Conservation (phyloP, 2,888 invertebrate species). For the Epirrhoe tristata region DNA sequence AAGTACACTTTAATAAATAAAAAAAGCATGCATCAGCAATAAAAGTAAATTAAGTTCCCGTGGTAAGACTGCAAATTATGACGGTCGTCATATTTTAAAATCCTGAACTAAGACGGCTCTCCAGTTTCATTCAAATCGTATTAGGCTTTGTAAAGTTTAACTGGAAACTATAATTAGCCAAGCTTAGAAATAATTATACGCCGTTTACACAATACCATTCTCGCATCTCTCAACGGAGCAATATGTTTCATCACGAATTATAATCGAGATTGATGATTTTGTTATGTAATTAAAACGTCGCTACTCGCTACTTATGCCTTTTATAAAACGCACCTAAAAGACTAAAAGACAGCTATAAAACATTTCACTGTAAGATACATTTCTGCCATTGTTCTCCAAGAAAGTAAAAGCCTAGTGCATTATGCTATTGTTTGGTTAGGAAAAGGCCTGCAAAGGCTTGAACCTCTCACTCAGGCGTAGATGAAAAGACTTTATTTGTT, state of each 20-base stretch:
- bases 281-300: too few relatives aligned
- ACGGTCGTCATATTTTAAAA: not conserved
- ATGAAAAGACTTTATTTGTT: conserved; percentile 27
- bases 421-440: conserved; percentile 17
- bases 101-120: not conserved
- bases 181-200: not conserved
- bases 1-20: too few relatives aligned
- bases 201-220: too few relatives aligned
- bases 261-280: too few relatives aligned
- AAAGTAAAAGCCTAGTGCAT: conserved; percentile 12
- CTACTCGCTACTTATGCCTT: too few relatives aligned
- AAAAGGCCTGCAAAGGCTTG: conserved; percentile 22
- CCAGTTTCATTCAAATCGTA: not conserved
- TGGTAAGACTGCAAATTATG: not conserved
- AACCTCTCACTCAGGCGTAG: conserved; percentile 6
- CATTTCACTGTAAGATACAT: not conserved
- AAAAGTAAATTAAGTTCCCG: too few relatives aligned
- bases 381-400: conserved; percentile 1
- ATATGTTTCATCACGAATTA: too few relatives aligned
- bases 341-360: not conserved
- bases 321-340: too few relatives aligned
- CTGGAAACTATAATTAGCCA: not conserved
- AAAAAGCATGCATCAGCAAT: too few relatives aligned
- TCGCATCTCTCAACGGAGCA: too few relatives aligned
- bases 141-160: not conserved